A percentile compares a stretch with the other conserved stretches of the same genome.
These are phyloP conservation scores for Lutraria lutraria DNA, from an alignment of 2,888 invertebrate genomes.

Conservation along the genomic window DNA sequence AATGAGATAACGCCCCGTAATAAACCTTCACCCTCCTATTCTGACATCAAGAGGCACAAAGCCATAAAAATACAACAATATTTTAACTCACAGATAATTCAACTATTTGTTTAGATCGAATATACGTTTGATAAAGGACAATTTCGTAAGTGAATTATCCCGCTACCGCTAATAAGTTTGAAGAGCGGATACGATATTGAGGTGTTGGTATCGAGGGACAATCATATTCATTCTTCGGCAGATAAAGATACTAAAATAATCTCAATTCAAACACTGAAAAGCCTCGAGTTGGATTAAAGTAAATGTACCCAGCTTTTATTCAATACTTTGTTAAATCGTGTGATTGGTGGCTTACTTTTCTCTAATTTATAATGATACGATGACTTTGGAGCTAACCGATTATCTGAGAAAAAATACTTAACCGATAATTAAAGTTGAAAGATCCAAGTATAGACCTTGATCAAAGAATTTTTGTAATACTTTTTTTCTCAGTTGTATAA, in stretches of 20 bases:
- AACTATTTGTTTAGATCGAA: slow-evolving; percentile 23
- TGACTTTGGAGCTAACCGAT: not conserved
- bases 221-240: slow-evolving; percentile 20
- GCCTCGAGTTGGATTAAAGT: slow-evolving; percentile 26
- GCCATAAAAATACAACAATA: slow-evolving; percentile 19
- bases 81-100: slow-evolving; percentile 25
- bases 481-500: not conserved
- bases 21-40: not conserved
- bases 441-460: not conserved
- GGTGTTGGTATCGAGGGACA: slow-evolving; percentile 50
- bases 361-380: slow-evolving; percentile 10
- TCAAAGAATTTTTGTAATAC: not conserved
- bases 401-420: not conserved
- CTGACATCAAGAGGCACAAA: slow-evolving; percentile 24
- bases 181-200: slow-evolving; percentile 26
- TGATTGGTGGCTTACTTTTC: not conserved
- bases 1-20: not conserved
- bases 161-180: slow-evolving; percentile 8
- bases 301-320: slow-evolving; percentile 10
- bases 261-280: slow-evolving; percentile 49
- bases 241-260: slow-evolving; percentile 53
- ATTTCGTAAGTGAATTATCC: not conserved
- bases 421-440: not conserved
- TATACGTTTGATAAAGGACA: slow-evolving; percentile 29
- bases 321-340: not conserved